Percentiles rank a stretch among this genome's conserved stretches.
These are phyloP conservation scores for Limnephilus marmoratus DNA, from an alignment of 2,888 invertebrate genomes.

Conservation along the genomic window DNA sequence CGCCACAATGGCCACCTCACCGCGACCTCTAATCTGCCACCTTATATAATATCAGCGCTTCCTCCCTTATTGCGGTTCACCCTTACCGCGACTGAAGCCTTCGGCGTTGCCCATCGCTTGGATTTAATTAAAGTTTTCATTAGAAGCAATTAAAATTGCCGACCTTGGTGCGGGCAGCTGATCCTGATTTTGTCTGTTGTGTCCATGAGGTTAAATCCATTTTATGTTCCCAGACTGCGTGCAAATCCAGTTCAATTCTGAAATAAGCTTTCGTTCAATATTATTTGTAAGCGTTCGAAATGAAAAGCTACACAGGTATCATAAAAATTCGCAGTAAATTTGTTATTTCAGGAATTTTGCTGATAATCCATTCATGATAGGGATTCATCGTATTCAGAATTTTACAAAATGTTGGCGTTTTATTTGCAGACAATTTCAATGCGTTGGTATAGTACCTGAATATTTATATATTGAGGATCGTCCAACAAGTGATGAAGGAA, in stretches of 20 bases:
- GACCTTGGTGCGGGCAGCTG: constrained; percentile 1
- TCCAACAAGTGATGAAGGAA: no score
- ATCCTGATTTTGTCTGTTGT: background rate
- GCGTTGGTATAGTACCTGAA: no score
- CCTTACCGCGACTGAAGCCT: constrained; percentile 18
- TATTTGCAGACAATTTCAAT: no score
- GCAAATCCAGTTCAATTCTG: background rate
- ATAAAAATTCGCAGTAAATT: background rate
- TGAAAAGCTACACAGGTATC: background rate
- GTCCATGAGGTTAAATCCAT: background rate
- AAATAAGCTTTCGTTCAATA: background rate
- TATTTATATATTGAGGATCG: no score
- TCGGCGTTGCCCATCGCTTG: constrained; percentile 13
- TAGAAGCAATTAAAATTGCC: constrained; percentile 52
- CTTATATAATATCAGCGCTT: background rate
- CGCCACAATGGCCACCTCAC: background rate
- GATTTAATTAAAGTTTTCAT: constrained; percentile 61
- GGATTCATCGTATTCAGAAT: background rate
- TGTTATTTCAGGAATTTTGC: background rate
- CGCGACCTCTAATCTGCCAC: constrained; percentile 27
- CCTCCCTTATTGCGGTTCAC: background rate
- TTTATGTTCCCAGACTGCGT: background rate
- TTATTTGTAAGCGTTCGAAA: background rate
- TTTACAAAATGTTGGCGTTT: no score
- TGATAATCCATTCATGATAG: background rate